These are phyloP conservation scores for Bombus impatiens DNA, from an alignment of 1,140 invertebrate genomes.

Conservation along the genomic window DNA sequence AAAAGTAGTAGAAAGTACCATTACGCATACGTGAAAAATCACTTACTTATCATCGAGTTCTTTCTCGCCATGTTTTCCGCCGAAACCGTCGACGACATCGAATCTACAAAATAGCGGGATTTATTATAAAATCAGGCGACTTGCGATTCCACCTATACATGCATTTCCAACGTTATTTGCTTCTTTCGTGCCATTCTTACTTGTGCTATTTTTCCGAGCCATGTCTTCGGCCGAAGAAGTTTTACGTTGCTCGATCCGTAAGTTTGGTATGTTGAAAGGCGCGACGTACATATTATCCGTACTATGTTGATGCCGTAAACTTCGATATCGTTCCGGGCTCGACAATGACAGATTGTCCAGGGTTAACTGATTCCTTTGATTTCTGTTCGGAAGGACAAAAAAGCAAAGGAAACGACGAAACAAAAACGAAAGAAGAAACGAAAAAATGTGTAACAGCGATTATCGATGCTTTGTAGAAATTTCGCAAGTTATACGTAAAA, in stretches of 20 bases:
- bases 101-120: conserved; percentile 63
- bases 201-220: conserved; percentile 91
- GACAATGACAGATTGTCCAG: conserved; percentile 89
- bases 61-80: conserved; percentile 81
- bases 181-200: conserved; percentile 74
- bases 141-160: too few relatives aligned
- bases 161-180: not conserved
- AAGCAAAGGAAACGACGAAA: not conserved
- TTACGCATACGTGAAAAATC: not conserved
- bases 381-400: conserved; percentile 75
- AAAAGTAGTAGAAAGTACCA: not conserved
- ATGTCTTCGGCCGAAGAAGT: conserved; percentile 94
- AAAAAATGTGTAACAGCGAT: not conserved
- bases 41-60: conserved; percentile 75
- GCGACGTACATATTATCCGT: conserved; percentile 93
- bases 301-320: conserved; percentile 91
- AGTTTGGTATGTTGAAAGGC: conserved; percentile 92
- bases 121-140: not conserved
- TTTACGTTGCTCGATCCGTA: conserved; percentile 92
- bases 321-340: conserved; percentile 89
- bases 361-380: conserved; percentile 92
- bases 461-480: not conserved
- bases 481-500: not conserved
- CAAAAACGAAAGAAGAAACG: not conserved
- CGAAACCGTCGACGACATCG: conserved; percentile 80